Evolutionary conservation across 2,113 vertebrate species (phyloP).

Genomic region (Scolopax mira): DNA sequence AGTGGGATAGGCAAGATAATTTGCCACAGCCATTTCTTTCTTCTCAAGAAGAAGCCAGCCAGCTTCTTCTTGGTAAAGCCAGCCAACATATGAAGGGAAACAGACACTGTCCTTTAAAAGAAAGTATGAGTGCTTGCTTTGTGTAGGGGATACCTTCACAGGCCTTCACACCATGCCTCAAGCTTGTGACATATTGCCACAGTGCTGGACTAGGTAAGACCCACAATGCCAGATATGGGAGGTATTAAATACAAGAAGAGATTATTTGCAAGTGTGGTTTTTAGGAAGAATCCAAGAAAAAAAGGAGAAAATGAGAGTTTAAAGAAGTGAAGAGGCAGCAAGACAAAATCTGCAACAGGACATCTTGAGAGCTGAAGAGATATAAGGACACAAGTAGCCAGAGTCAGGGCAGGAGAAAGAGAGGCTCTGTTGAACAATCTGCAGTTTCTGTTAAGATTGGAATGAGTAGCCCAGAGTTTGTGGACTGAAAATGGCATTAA

Average conservation of each 20-base stretch:
- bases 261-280: not conserved
- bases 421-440: not conserved
- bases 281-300: not conserved
- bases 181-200: not conserved
- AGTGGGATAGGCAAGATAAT: not conserved
- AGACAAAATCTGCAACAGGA: not conserved
- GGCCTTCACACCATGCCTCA: not conserved
- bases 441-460: not conserved
- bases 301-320: not conserved
- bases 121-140: not conserved
- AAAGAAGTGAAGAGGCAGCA: not conserved
- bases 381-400: not conserved
- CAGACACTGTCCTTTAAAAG: not conserved
- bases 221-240: not conserved
- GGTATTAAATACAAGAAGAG: not conserved
- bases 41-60: too few species aligned
- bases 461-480: not conserved
- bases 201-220: not conserved
- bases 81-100: not conserved
- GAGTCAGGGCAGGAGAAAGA: not conserved
- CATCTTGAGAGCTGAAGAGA: not conserved
- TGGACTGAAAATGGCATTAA: not conserved
- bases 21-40: not conserved
- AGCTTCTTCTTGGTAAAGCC: not conserved
- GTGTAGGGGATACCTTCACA: not conserved